A percentile compares a stretch with the other conserved stretches of the same genome.
Conservation (phyloP, 2,888 invertebrate genomes). For the Cheilosia impressa region DNA sequence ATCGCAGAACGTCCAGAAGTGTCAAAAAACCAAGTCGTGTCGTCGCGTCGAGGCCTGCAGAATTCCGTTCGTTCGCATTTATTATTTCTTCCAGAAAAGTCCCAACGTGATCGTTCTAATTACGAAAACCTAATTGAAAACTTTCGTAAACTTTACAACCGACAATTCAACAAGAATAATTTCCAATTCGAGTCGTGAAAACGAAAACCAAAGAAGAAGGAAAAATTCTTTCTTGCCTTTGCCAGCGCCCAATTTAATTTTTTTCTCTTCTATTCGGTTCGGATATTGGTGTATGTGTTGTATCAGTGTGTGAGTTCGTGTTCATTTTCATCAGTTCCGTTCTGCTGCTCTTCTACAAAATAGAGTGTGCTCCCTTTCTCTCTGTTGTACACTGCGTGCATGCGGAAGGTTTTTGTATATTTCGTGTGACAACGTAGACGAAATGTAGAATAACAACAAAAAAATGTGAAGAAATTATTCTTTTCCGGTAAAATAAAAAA, state of each 20-base stretch:
- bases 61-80: slow-evolving; percentile 39
- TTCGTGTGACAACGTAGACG: slow-evolving; percentile 62
- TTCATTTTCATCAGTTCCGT: slow-evolving; percentile 29
- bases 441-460: slow-evolving; percentile 66
- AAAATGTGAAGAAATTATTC: slow-evolving; percentile 22
- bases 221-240: slow-evolving; percentile 45
- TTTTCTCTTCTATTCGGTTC: slow-evolving; percentile 36
- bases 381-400: slow-evolving; percentile 7
- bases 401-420: slow-evolving; percentile 42
- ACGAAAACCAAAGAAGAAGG: slow-evolving; percentile 22
- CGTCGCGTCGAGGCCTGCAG: slow-evolving; percentile 47
- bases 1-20: slow-evolving; percentile 62
- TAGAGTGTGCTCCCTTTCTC: slow-evolving; percentile 32
- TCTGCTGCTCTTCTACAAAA: neutral
- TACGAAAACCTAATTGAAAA: neutral
- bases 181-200: slow-evolving; percentile 23
- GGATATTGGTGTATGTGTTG: neutral
- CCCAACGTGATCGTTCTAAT: neutral
- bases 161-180: neutral
- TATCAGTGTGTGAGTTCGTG: slow-evolving; percentile 16
- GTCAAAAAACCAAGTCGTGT: slow-evolving; percentile 72
- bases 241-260: slow-evolving; percentile 73
- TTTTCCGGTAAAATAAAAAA: slow-evolving; percentile 28
- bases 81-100: slow-evolving; percentile 26
- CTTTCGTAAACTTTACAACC: neutral